A percentile compares a stretch with the other conserved stretches of the same genome.
Conservation (phyloP, 2,888 invertebrate species). For the Chouioia cunea region DNA sequence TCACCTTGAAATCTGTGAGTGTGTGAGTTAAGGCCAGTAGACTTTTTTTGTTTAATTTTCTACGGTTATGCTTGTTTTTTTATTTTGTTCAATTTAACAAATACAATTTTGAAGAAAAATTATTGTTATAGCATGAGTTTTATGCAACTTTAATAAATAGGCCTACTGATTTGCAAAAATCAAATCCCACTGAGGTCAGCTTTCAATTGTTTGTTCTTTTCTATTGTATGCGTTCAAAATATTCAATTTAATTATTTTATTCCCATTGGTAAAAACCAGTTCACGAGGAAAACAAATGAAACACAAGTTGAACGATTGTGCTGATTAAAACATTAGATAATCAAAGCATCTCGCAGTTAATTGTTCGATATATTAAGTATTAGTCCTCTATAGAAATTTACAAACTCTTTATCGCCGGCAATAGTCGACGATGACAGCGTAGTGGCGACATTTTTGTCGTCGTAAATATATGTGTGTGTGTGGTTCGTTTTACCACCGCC, state of each 20-base stretch:
- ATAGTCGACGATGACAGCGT: not conserved
- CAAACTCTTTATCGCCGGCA: constrained; percentile 28
- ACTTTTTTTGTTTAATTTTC: constrained; percentile 19
- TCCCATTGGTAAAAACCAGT: constrained; percentile 3
- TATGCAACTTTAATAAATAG: too few relatives aligned
- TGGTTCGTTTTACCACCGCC: not conserved
- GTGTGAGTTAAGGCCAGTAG: constrained; percentile 46
- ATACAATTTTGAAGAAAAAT: not conserved
- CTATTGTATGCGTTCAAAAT: too few relatives aligned
- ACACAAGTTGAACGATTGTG: constrained; percentile 35
- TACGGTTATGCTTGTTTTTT: not conserved
- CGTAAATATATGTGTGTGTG: not conserved
- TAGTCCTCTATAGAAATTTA: constrained; percentile 47
- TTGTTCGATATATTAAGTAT: constrained; percentile 15
- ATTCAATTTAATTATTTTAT: not conserved
- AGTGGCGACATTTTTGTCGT: not conserved
- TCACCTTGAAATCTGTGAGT: constrained; percentile 21
- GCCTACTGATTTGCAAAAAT: too few relatives aligned
- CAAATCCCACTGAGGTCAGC: too few relatives aligned
- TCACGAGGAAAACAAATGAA: constrained; percentile 7
- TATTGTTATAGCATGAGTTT: not conserved
- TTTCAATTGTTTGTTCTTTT: too few relatives aligned
- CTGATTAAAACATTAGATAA: constrained; percentile 40
- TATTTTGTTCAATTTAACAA: not conserved
- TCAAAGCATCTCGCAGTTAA: constrained; percentile 29